Evolutionary conservation across 2,888 invertebrate species (phyloP).

Genomic region (Caenorhabditis sp.): DNA sequence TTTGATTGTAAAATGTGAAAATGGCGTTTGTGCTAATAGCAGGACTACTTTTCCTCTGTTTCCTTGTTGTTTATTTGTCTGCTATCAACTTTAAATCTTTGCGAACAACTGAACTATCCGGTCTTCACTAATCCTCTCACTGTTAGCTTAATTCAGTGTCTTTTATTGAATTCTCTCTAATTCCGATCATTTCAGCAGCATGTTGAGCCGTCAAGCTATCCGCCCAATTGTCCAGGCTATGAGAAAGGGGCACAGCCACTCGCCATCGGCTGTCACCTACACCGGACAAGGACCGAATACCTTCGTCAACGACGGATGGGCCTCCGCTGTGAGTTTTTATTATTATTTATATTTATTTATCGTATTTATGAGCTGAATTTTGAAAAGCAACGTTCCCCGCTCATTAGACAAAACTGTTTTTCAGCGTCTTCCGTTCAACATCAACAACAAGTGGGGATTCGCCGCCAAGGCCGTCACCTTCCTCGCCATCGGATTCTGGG

Average conservation of each 20-base stretch:
- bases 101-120: too few species aligned
- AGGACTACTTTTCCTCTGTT: too few species aligned
- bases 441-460: slow-evolving; percentile 71
- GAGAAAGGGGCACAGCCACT: slow-evolving; percentile 61
- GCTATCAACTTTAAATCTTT: too few species aligned
- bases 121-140: too few species aligned
- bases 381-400: not conserved
- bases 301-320: slow-evolving; percentile 75
- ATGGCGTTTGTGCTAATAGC: too few species aligned
- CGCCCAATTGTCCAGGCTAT: slow-evolving; percentile 66
- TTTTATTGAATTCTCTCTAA: not conserved
- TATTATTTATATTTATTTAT: too few species aligned
- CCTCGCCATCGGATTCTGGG: slow-evolving; percentile 74
- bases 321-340: slow-evolving; percentile 73
- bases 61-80: too few species aligned
- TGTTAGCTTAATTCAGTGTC: not conserved
- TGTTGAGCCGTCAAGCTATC: slow-evolving; percentile 66
- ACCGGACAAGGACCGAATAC: slow-evolving; percentile 71
- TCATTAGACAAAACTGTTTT: not conserved
- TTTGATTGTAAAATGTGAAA: too few species aligned
- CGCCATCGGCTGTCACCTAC: slow-evolving; percentile 61
- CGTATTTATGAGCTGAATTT: too few species aligned
- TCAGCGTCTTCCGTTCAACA: slow-evolving; percentile 73
- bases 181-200: slow-evolving; percentile 38
- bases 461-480: slow-evolving; percentile 69